Percentiles rank a stretch among this genome's conserved stretches.
These are phyloP conservation scores for Aurelia sp. DNA, from an alignment of 30 jellyfish, hydroid and myxozoan species.

Conservation along the genomic window DNA sequence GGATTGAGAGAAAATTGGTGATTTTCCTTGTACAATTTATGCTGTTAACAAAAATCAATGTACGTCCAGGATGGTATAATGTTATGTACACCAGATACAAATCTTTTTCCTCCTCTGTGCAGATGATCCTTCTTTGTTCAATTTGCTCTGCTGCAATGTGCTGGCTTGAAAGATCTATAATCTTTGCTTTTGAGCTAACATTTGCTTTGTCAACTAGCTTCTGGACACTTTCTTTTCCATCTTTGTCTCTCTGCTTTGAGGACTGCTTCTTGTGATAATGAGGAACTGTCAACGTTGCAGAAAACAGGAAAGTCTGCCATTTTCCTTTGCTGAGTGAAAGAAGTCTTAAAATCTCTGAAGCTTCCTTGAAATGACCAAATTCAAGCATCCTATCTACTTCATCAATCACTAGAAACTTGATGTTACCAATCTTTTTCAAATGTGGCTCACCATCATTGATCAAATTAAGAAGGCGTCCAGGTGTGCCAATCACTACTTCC, in stretches of 20 bases:
- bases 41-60: slow-evolving; percentile 86
- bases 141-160: slow-evolving; percentile 90
- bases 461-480: slow-evolving; percentile 89
- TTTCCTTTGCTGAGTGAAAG: slow-evolving; percentile 45
- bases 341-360: slow-evolving; percentile 62
- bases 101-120: slow-evolving; percentile 91
- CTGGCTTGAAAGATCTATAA: slow-evolving; percentile 83
- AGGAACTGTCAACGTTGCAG: slow-evolving; percentile 94
- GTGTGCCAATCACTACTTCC: slow-evolving; percentile 94
- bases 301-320: slow-evolving; percentile 83
- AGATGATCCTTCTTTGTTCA: slow-evolving; percentile 71
- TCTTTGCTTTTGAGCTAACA: slow-evolving; percentile 72
- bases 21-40: slow-evolving; percentile 76
- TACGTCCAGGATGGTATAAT: slow-evolving; percentile 87
- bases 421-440: slow-evolving; percentile 47
- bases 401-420: slow-evolving; percentile 88
- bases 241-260: slow-evolving; percentile 5
- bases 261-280: slow-evolving; percentile 69
- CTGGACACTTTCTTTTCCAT: slow-evolving; percentile 58
- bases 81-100: slow-evolving; percentile 64
- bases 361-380: slow-evolving; percentile 93
- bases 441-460: slow-evolving; percentile 73
- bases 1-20: slow-evolving; percentile 59
- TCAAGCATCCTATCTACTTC: slow-evolving; percentile 98
- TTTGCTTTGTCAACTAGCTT: slow-evolving; percentile 72